Evolutionary conservation across 2,888 invertebrate species (phyloP).

Genomic region (Coenonympha glycerion): DNA sequence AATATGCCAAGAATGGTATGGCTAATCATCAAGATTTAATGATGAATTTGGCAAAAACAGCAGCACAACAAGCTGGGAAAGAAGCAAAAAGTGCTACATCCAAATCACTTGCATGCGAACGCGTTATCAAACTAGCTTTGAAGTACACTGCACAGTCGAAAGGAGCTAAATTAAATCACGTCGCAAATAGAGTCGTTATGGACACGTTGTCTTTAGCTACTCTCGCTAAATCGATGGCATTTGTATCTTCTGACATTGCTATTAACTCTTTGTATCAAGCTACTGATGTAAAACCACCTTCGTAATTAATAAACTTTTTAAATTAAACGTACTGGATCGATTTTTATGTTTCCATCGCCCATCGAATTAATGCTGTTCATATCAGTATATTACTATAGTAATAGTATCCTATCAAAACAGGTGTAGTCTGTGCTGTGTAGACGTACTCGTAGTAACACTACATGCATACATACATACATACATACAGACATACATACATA

Average conservation of each 20-base stretch:
- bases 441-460: too few species aligned
- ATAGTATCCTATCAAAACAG: too few species aligned
- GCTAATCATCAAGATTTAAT: constrained; percentile 66
- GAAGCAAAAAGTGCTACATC: constrained; percentile 67
- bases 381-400: too few species aligned
- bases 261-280: constrained; percentile 68
- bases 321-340: too few species aligned
- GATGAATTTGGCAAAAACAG: constrained; percentile 71
- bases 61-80: constrained; percentile 69
- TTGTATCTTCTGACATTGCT: constrained; percentile 67
- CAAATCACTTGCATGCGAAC: constrained; percentile 61
- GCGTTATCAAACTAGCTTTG: constrained; percentile 61
- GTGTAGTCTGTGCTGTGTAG: too few species aligned
- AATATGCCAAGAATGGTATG: constrained; percentile 65
- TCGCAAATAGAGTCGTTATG: constrained; percentile 67
- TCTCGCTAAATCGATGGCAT: constrained; percentile 68
- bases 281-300: constrained; percentile 62
- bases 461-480: too few species aligned
- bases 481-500: too few species aligned
- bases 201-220: constrained; percentile 64
- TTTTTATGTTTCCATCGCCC: too few species aligned
- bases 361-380: too few species aligned
- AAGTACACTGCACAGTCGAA: constrained; percentile 66
- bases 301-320: constrained; percentile 33
- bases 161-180: constrained; percentile 64